Evolutionary conservation across 2,888 invertebrate species (phyloP), one percentile per base, ranked within the genome.

Genomic region (Zhuqinia jingwanae): DNA sequence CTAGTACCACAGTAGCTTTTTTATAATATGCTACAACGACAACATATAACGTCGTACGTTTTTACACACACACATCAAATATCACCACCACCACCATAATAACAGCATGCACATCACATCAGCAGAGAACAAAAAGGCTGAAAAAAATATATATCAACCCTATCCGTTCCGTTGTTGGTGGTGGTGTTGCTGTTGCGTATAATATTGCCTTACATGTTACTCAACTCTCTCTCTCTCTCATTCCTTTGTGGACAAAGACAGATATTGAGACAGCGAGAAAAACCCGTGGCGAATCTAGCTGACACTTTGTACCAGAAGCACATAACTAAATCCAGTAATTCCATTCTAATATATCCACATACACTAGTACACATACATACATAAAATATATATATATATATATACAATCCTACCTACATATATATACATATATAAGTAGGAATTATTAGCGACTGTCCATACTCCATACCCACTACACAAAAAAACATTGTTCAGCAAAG

Each of bases 211-310:
- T 8, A 17, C 58, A 60, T 60, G 45, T 42, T 77, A 77, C 58
- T 27, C 53, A 11, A 47, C 11, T 47, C 47, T 15, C 10, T 36
- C n/a, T n/a, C 22, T 17, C 60, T 53, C 77, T 77, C 60, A 60
- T 60, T 77, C 77, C 77, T 22, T 77, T 60, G n/a, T 60, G 45
- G 75, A 75, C 53, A 75, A 75, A 85, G 84, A 79, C 85, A 75
- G 76, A 86, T 86, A 87, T 87, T 83, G 87, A 87, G 82, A 81
- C 81, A 87, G 68, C 85, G 79, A 73, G 76, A 86, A 80, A 87
- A 90, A 88, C 89, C 90, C 91, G 91, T 91, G 89, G 90, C 90
- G 89, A 91, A 91, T 90, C 91, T 90, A 75, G 83, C 91, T 91
- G 91, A 91, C 90, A 90, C 89, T 90, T 91, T 86, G 56, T 70